These are phyloP conservation scores for Ecdyonurus torrentis DNA, from an alignment of 2,888 invertebrate species.

Conservation along the genomic window DNA sequence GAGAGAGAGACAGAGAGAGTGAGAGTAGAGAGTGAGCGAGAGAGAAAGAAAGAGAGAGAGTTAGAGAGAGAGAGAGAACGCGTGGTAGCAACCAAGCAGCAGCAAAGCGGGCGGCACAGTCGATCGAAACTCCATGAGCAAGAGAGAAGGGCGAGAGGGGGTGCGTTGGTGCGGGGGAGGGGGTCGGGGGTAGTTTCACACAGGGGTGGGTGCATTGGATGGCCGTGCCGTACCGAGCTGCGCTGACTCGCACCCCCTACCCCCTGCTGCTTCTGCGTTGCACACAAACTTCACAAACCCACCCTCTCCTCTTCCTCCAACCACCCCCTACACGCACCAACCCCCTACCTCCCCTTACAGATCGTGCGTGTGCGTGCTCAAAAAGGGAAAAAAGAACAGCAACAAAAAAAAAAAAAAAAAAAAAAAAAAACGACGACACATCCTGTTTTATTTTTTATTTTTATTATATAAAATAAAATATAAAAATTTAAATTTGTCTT, in stretches of 20 bases:
- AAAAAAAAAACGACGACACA: neutral
- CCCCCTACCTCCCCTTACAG: neutral
- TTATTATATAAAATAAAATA: neutral
- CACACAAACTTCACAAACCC: neutral
- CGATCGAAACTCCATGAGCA: neutral
- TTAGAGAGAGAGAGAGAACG: neutral
- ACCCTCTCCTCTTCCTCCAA: neutral
- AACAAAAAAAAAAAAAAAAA: neutral
- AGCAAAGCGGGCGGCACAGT: neutral
- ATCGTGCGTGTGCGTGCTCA: neutral
- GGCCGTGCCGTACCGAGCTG: neutral
- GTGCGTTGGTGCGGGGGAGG: neutral
- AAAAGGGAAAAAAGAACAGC: constrained; percentile 2
- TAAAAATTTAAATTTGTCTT: neutral
- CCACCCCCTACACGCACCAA: neutral
- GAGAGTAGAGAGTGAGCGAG: neutral
- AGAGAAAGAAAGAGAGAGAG: neutral
- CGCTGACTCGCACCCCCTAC: neutral
- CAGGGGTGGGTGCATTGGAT: neutral
- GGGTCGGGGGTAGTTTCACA: neutral
- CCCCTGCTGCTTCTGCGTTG: constrained; percentile 1
- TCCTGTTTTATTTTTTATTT: neutral
- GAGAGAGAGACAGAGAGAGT: neutral
- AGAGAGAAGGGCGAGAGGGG: neutral
- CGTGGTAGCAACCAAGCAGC: neutral